Evolutionary conservation across 2,888 invertebrate species (phyloP), one percentile per base, ranked within the genome.

Genomic region (Eupithecia pulchellata): DNA sequence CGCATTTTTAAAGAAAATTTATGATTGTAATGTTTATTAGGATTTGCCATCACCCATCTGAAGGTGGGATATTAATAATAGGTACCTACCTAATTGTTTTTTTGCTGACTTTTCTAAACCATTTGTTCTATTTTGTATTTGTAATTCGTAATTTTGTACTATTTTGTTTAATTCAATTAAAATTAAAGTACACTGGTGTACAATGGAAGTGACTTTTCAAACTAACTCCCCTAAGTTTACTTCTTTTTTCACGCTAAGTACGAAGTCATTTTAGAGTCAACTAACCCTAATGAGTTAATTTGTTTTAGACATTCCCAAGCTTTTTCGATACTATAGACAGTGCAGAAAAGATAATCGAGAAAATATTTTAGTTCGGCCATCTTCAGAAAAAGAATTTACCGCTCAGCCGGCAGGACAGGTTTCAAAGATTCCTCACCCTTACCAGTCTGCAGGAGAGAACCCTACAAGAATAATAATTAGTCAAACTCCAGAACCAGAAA

Each of bases 371-470:
- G 52, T 25, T 13, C 1, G 11, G 20, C 52, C 25, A 52, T 52
- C 20, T 52, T 13, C 25, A 25, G 52, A 52, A 25, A 4, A 20
- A 52, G 52, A 25, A 52, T 20, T 52, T 8, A 52, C 20, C 52
- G 25, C 13, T 11, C 11, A 52, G 25, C 66, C 69, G 14, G 32
- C 42, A 1, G 64, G 68, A 17, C 63, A 72, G 42, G 20, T 20
- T 47, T 20, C 42, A 47, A 47, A 47, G 42, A 20, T 20, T 47
- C 9, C n/a, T 47, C 42, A 47, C 8, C 14, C 2, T 20, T 47
- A 9, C n/a, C 42, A 20, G 9, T 47, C n/a, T 9, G 9, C n/a
- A n/a, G 4, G 42, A n/a, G 42, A 42, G 42, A 42, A 42, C 8
- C n/a, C 42, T 42, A 8, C 1, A 39, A 39, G 42, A n/a, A 9